Conservation (phyloP, 2,888 invertebrate species). For the Drosophila algonquin region DNA sequence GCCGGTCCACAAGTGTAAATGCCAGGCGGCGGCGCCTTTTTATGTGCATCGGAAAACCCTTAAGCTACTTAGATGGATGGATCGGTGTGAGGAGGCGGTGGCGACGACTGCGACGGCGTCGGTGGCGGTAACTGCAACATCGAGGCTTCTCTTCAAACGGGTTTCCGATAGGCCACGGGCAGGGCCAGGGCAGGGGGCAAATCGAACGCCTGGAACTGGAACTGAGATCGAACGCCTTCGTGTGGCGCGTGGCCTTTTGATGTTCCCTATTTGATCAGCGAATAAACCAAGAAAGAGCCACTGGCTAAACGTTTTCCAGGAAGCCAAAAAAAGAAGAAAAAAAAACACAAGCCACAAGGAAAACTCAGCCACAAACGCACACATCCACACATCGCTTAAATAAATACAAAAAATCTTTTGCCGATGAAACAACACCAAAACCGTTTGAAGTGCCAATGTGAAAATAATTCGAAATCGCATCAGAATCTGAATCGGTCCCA, state of each 20-base stretch:
- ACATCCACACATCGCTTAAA: not conserved
- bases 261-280: constrained; percentile 66
- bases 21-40: constrained; percentile 71
- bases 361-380: constrained; percentile 9
- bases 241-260: constrained; percentile 64
- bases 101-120: constrained; percentile 28
- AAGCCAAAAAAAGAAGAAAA: constrained; percentile 24
- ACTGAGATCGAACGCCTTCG: constrained; percentile 1
- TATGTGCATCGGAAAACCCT: constrained; percentile 57
- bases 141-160: constrained; percentile 64
- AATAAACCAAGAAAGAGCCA: constrained; percentile 13
- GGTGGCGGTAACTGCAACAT: constrained; percentile 56
- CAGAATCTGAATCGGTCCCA: constrained; percentile 1
- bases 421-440: no score
- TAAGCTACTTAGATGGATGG: constrained; percentile 74
- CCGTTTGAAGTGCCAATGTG: constrained; percentile 65
- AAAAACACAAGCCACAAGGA: constrained; percentile 5
- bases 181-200: constrained; percentile 39
- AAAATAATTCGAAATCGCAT: constrained; percentile 12
- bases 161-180: constrained; percentile 36
- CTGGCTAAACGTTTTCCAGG: constrained; percentile 61
- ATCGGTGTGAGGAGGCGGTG: constrained; percentile 68
- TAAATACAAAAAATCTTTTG: constrained; percentile 32
- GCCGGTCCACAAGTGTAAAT: constrained; percentile 64
- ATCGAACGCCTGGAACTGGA: not conserved